Evolutionary conservation across 1,140 invertebrate genomes (phyloP).

Genomic region (Drosophila tani): DNA sequence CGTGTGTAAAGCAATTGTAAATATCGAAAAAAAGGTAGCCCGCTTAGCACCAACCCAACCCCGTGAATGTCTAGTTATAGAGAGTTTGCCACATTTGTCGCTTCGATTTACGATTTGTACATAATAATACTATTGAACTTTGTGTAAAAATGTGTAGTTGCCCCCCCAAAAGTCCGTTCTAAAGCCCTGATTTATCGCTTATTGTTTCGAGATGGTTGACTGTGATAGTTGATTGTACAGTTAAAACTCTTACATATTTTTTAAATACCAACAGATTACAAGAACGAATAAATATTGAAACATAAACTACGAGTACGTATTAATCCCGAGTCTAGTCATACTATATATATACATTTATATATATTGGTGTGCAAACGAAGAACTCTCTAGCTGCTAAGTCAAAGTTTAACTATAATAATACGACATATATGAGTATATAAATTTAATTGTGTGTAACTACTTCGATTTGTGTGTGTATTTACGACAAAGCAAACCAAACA

Average conservation of each 20-base stretch:
- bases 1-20: slow-evolving; percentile 57
- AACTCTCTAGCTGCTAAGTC: slow-evolving; percentile 34
- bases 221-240: slow-evolving; percentile 85
- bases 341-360: slow-evolving; percentile 13
- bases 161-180: neutral
- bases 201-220: slow-evolving; percentile 81
- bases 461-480: slow-evolving; percentile 68
- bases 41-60: slow-evolving; percentile 1
- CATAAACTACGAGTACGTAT: slow-evolving; percentile 31
- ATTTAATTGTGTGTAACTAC: slow-evolving; percentile 69
- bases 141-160: slow-evolving; percentile 40
- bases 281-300: slow-evolving; percentile 41
- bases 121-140: slow-evolving; percentile 30
- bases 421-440: slow-evolving; percentile 28
- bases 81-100: slow-evolving; percentile 35
- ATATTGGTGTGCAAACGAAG: slow-evolving; percentile 26
- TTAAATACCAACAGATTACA: slow-evolving; percentile 53
- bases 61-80: slow-evolving; percentile 42
- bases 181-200: slow-evolving; percentile 47
- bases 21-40: slow-evolving; percentile 43
- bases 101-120: slow-evolving; percentile 48
- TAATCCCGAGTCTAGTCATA: slow-evolving; percentile 40
- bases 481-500: slow-evolving; percentile 24
- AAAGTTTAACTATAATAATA: slow-evolving; percentile 48
- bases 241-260: slow-evolving; percentile 80